Conservation (phyloP, 2,113 vertebrate genomes). For the Gymnocephalus cernua region DNA sequence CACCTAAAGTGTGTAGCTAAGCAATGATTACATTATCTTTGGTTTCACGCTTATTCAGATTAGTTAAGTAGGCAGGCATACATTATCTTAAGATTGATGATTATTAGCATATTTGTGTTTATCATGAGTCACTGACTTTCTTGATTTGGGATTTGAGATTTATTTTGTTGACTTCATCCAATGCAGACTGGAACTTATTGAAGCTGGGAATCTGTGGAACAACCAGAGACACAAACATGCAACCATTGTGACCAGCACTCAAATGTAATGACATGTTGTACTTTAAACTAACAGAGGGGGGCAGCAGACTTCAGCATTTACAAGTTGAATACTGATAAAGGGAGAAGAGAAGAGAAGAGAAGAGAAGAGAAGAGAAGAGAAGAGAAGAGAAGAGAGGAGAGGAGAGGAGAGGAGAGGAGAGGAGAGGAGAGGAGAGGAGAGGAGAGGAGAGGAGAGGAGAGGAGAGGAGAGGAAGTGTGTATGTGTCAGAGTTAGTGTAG, state of each 20-base stretch:
- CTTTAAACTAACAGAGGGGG: slow-evolving; percentile 47
- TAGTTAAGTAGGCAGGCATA: background rate
- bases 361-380: background rate
- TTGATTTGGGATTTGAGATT: slow-evolving; percentile 65
- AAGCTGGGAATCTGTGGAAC: slow-evolving; percentile 61
- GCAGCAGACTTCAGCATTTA: slow-evolving; percentile 50
- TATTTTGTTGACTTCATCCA: slow-evolving; percentile 55
- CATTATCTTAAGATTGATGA: background rate
- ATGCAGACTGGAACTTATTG: slow-evolving; percentile 50
- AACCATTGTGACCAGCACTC: background rate
- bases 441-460: background rate
- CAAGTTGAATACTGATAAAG: background rate
- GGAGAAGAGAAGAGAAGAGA: background rate
- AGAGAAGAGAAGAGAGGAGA: background rate
- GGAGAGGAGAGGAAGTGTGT: background rate
- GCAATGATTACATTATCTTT: slow-evolving; percentile 3
- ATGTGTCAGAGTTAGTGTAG: slow-evolving; percentile 34
- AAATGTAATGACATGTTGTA: background rate
- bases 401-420: background rate
- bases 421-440: background rate
- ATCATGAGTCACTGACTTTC: slow-evolving; percentile 59
- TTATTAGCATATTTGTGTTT: background rate
- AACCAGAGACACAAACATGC: slow-evolving; percentile 14
- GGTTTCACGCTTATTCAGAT: background rate
- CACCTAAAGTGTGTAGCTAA: background rate